Evolutionary conservation across 2,113 vertebrate genomes (phyloP).

Genomic region (Rhinoderma darwinii): DNA sequence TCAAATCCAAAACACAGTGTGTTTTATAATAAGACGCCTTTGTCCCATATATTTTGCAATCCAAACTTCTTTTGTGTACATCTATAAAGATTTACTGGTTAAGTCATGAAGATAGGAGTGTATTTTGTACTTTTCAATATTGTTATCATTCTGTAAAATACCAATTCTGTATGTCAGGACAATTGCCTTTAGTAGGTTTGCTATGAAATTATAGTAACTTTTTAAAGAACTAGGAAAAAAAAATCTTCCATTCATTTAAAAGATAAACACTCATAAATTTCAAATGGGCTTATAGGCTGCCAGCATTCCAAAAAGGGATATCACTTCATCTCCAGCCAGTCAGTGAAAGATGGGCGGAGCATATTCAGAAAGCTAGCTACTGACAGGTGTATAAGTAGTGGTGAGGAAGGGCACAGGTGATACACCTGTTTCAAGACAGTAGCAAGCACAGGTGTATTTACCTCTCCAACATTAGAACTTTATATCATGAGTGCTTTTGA

Average conservation of each 20-base stretch:
- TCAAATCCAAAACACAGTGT: background rate
- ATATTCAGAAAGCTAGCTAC: conserved; percentile 65
- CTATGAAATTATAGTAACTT: background rate
- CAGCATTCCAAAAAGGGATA: conserved; percentile 74
- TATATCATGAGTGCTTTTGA: conserved; percentile 91
- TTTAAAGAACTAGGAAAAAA: conserved; percentile 60
- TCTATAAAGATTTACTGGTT: conserved; percentile 42
- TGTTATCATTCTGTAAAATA: background rate
- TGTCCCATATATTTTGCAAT: conserved; percentile 49
- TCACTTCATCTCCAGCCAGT: conserved; percentile 71
- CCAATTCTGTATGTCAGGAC: background rate
- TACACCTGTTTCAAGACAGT: conserved; percentile 73
- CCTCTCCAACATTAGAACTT: conserved; percentile 61
- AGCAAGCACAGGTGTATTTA: conserved; percentile 62
- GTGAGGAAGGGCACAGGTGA: conserved; percentile 67
- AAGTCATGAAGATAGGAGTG: background rate
- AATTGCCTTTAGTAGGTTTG: conserved; percentile 10
- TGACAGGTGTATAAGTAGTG: conserved; percentile 76
- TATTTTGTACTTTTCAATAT: conserved; percentile 12
- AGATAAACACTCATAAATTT: conserved; percentile 71
- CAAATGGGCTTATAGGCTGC: conserved; percentile 66
- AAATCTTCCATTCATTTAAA: conserved; percentile 69
- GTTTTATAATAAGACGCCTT: conserved; percentile 32
- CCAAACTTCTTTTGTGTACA: conserved; percentile 35
- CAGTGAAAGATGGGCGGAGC: conserved; percentile 74